Conservation (phyloP, 2,113 vertebrate species). For the Chaetodon trifascialis region DNA sequence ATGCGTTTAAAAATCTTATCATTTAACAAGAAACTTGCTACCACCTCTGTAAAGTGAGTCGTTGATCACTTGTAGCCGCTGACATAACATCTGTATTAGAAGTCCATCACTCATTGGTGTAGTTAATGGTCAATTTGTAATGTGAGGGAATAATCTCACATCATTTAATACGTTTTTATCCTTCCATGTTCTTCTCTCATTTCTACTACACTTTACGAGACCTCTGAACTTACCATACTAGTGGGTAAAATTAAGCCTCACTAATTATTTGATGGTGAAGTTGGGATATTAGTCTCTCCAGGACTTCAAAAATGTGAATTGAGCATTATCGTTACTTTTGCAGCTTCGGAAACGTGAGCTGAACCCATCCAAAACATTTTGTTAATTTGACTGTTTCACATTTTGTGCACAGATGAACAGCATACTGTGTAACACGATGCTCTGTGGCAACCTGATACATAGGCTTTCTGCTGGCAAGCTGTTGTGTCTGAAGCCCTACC, state of each 20-base stretch:
- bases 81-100: neutral
- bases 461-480: slow-evolving; percentile 23
- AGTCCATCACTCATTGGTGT: neutral
- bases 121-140: no score
- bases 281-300: neutral
- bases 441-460: slow-evolving; percentile 49
- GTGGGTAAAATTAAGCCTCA: neutral
- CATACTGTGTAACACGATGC: slow-evolving; percentile 60
- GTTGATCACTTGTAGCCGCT: neutral
- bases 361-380: neutral
- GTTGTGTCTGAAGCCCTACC: slow-evolving; percentile 13
- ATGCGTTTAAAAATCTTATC: no score
- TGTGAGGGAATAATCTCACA: no score
- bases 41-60: neutral
- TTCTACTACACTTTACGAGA: neutral
- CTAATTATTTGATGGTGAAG: neutral
- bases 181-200: neutral
- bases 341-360: neutral
- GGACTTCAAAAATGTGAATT: neutral
- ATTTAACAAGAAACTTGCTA: neutral
- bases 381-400: slow-evolving; percentile 6
- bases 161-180: neutral
- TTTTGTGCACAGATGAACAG: slow-evolving; percentile 6
- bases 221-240: neutral
- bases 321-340: neutral